phyloP scores from a whole-genome alignment of 2,113 vertebrate genomes.

The Cheilinus undulatus region DNA sequence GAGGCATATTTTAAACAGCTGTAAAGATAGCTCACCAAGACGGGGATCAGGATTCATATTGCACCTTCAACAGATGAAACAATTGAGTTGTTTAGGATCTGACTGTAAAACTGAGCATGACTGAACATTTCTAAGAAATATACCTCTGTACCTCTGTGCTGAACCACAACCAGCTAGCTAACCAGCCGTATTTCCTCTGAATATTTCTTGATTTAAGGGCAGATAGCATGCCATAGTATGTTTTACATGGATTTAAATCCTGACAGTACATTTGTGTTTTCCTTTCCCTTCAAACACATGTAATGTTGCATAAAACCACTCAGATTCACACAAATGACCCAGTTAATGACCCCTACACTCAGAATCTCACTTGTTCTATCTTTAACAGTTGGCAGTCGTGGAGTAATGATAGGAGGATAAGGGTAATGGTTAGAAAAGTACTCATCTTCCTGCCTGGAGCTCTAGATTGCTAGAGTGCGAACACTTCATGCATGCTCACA shows the following conservation, averaged over 20 bases:
- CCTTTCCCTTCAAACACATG: neutral
- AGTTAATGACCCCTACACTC: constrained; percentile 24
- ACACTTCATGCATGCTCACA: constrained; percentile 1
- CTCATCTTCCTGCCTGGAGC: constrained; percentile 14
- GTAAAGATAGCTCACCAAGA: neutral
- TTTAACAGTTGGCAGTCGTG: constrained; percentile 20
- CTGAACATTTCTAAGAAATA: no score
- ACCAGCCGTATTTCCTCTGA: neutral
- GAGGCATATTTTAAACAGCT: neutral
- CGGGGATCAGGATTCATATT: no score
- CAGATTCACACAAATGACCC: neutral
- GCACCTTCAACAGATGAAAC: no score
- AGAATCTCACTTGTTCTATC: neutral
- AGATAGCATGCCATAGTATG: neutral
- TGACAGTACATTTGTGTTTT: neutral
- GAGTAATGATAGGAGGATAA: constrained; percentile 34
- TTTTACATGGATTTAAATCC: constrained; percentile 3
- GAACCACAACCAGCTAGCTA: no score
- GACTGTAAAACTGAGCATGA: no score
- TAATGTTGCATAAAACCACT: constrained; percentile 14
- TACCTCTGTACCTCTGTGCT: no score
- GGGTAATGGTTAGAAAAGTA: constrained; percentile 37
- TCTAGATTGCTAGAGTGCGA: constrained; percentile 32
- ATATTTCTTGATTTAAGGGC: neutral
- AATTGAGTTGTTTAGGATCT: no score